Base-by-base conservation (phyloP, 2,888 invertebrate species). In the Drosophila anceps region DNA sequence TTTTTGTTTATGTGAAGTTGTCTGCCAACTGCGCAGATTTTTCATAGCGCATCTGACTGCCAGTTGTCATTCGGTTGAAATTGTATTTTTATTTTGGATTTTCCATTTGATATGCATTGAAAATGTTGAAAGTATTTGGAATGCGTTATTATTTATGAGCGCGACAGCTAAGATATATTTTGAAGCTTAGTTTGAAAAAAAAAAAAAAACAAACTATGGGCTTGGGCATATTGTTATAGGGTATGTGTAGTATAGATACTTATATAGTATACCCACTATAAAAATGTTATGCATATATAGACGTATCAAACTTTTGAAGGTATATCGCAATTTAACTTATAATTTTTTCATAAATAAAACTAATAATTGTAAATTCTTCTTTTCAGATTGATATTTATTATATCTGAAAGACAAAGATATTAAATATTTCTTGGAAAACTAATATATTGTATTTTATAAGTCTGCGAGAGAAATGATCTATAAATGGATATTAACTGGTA, bases 11-110 rank as follows among this genome's bases (percentile, higher is more conserved):
- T 48, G 48, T 33, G 31, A 57, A 48, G 58, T 51, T 61, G 39
- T 53, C 59, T 64, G 62, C 64, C 82, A 81, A 73, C 73, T 66
- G 50, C 51, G 51, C 66, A 69, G 68, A 73, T 79, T 76, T 79
- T 53, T 65, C 51, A 73, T 51, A 55, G 59, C 61, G 35, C 20
- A 44, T 61, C 46, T 57, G 64, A 51, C 55, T 58, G 67, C 20
- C 41, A 69, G 51, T 59, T 82, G 62, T 63, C 66, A 58, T 53
- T 66, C 53, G 48, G 46, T 48, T 58, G 15, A 58, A 27, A 29
- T 59, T 43, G 41, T 43, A 13, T 43, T 50, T 33, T 51, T 50
- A 53, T 63, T 53, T 64, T 43, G 33, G 37, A 43, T 43, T 31
- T 54, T 29, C 15, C 37, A 73, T 76, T 76, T 76, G 44, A 54